Evolutionary conservation across 2,113 vertebrate genomes (phyloP), one percentile per base, ranked within the genome.

Genomic region (Abramis brama): DNA sequence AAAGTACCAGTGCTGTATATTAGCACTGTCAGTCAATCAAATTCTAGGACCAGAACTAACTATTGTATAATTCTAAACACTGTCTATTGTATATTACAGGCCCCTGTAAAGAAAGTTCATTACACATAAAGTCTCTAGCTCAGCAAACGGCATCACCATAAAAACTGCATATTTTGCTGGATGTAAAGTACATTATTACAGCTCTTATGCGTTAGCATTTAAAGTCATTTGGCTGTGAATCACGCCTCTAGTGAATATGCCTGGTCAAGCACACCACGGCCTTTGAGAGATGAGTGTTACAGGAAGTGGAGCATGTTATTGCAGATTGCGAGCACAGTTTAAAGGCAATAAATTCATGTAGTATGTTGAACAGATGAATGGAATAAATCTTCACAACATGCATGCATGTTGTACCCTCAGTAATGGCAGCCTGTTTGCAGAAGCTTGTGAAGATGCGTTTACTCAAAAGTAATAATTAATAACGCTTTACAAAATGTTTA

Each of bases 141-240:
- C 45, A n/a, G 17, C 62, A 70, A 81, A 82, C 5, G 21, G 43
- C 62, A 70, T 52, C 47, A 15, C 6, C 15, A 5, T 81, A 82
- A 82, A 82, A 70, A 68, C 45, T 36, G 25, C 80, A 70, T 21
- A 82, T 82, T 82, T 82, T 47, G n/a, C 59, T 47, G 79, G 59
- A 66, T 81, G 80, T 52, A 70, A 70, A 68, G 64, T 4, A 33
- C 43, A 70, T 82, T 82, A 82, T 82, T 82, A 36, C 80, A 82
- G 19, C 80, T 82, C 80, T 68, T 82, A 68, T 70, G 17, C 25
- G 1, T 68, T 66, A 52, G 64, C 62, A 82, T 82, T 82, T 70
- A 82, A 82, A 82, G 62, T 81, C 43, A 50, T 60, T 62, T 50
- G 79, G 59, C 60, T 81, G 79, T 81, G 79, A 81, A 66, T 81